A percentile compares a stretch with the other conserved stretches of the same genome.
Conservation (phyloP, 2,888 invertebrate species). For the Hirtodrosophila cameraria region DNA sequence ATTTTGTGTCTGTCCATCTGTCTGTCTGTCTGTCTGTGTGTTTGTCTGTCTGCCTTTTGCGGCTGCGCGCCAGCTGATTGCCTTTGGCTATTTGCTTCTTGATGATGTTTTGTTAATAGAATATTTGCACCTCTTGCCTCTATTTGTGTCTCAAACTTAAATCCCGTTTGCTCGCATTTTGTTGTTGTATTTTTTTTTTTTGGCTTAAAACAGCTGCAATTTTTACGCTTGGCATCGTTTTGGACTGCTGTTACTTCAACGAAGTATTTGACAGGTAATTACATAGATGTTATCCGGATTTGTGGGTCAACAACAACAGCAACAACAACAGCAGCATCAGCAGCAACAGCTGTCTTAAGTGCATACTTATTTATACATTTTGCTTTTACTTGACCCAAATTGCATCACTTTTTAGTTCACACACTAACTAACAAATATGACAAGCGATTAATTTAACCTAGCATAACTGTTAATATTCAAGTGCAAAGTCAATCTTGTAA, state of each 20-base stretch:
- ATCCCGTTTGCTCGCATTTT: constrained; percentile 47
- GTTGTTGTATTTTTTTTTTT: no score
- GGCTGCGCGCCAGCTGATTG: constrained; percentile 59
- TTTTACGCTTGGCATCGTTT: constrained; percentile 52
- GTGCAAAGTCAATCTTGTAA: no score
- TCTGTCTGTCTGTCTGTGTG: constrained; percentile 2
- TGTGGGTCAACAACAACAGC: constrained; percentile 45
- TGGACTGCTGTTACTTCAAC: constrained; percentile 25
- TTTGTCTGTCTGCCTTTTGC: constrained; percentile 21
- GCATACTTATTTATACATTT: constrained; percentile 18
- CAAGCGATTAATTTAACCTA: no score
- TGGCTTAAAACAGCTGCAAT: constrained; percentile 71
- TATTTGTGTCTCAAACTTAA: constrained; percentile 20
- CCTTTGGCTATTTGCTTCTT: constrained; percentile 62
- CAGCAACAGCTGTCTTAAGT: constrained; percentile 18
- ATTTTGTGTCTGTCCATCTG: constrained; percentile 38
- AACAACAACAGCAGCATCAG: constrained; percentile 23
- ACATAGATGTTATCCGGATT: constrained; percentile 59
- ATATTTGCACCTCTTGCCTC: constrained; percentile 41
- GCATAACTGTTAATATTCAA: no score
- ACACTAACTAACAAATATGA: no score
- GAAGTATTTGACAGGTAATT: constrained; percentile 58
- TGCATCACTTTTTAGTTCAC: constrained; percentile 8
- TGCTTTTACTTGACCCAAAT: constrained; percentile 18
- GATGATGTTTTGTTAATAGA: constrained; percentile 26